phyloP scores from a whole-genome alignment of 1,140 invertebrate genomes.

The Cotesia vestalis region DNA sequence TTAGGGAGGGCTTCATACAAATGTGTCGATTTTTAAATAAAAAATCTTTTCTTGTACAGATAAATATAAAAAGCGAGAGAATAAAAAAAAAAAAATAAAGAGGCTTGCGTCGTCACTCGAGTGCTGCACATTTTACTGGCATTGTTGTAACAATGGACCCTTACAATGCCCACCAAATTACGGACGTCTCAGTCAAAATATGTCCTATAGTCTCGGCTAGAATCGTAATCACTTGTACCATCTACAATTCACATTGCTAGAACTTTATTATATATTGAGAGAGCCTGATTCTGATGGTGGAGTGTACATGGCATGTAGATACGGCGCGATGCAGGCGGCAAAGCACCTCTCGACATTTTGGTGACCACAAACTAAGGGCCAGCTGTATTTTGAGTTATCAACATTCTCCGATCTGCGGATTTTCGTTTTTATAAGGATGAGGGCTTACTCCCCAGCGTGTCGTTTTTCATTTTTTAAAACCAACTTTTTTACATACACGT shows the following conservation, averaged over 20 bases:
- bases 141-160: constrained; percentile 49
- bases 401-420: constrained; percentile 60
- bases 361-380: constrained; percentile 57
- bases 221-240: constrained; percentile 52
- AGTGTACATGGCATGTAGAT: constrained; percentile 6
- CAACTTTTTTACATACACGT: background rate
- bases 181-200: constrained; percentile 61
- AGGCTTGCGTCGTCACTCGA: constrained; percentile 38
- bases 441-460: constrained; percentile 27
- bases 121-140: constrained; percentile 41
- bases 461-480: background rate
- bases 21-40: constrained; percentile 11
- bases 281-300: background rate
- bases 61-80: constrained; percentile 15
- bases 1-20: constrained; percentile 12
- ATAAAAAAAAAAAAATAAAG: constrained; percentile 19
- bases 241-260: constrained; percentile 40
- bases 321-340: constrained; percentile 14
- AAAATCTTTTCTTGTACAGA: background rate
- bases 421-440: constrained; percentile 53
- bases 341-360: constrained; percentile 56
- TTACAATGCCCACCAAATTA: constrained; percentile 61
- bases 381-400: constrained; percentile 65
- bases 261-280: constrained; percentile 4
- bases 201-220: constrained; percentile 34